phyloP scores from a whole-genome alignment of 1,140 invertebrate species.

The Gryon sp. region DNA sequence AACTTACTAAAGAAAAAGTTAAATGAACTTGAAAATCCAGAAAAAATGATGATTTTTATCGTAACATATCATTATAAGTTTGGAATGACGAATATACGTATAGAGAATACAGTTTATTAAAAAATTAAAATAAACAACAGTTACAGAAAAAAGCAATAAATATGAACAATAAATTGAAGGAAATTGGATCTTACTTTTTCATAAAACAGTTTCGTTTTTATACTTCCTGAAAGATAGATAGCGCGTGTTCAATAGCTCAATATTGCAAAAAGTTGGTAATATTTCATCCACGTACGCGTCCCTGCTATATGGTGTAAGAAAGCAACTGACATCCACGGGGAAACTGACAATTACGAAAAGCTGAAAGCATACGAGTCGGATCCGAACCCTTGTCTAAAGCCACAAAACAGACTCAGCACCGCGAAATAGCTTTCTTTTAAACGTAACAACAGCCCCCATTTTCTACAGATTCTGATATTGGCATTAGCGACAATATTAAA shows the following conservation, averaged over 20 bases:
- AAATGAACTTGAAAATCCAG: conserved; percentile 37
- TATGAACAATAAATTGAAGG: neutral
- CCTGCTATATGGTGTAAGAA: conserved; percentile 14
- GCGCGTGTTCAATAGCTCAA: conserved; percentile 8
- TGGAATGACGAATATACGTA: too few relatives aligned
- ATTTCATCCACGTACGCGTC: conserved; percentile 34
- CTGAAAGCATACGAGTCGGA: conserved; percentile 11
- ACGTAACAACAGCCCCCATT: conserved; percentile 39
- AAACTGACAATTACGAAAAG: conserved; percentile 46
- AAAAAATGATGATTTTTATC: conserved; percentile 18
- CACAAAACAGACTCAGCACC: conserved; percentile 35
- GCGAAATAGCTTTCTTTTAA: conserved; percentile 54
- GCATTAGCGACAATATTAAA: conserved; percentile 56
- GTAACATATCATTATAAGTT: conserved; percentile 4
- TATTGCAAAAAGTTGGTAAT: conserved; percentile 43
- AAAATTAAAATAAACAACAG: too few relatives aligned
- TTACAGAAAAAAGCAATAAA: neutral
- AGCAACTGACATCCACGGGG: conserved; percentile 33
- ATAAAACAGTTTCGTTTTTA: neutral
- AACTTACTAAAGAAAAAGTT: conserved; percentile 39
- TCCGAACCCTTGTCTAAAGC: conserved; percentile 20
- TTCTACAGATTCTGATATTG: conserved; percentile 41
- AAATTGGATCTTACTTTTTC: conserved; percentile 15
- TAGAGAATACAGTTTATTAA: too few relatives aligned
- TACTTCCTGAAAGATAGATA: conserved; percentile 2